Evolutionary conservation across 2,797 vertebrate genomes (phyloP).

Genomic region (Percopsis omiscomaycus): DNA sequence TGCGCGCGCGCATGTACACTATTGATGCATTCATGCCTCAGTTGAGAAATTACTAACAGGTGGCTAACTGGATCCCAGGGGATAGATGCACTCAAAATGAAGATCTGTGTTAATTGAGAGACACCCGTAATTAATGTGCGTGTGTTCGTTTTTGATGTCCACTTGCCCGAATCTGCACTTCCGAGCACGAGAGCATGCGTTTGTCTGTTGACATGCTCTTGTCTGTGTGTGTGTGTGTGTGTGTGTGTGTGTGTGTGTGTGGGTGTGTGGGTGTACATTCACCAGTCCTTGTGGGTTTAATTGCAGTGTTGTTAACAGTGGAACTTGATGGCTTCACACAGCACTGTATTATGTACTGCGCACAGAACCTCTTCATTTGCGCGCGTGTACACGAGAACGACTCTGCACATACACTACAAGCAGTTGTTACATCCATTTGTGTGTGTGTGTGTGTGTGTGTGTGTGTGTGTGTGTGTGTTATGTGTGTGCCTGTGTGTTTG

Average conservation of each 20-base stretch:
- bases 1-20: neutral
- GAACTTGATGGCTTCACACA: conserved; percentile 41
- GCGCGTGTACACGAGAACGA: neutral
- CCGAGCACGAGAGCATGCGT: neutral
- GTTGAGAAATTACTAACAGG: conserved; percentile 71
- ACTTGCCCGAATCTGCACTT: too few species aligned
- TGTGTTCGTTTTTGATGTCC: conserved; percentile 10
- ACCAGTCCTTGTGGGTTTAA: conserved; percentile 52
- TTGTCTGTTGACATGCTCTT: neutral
- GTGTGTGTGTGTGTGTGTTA: conserved; percentile 2
- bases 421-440: neutral
- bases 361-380: conserved; percentile 33
- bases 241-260: conserved; percentile 11
- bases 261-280: neutral
- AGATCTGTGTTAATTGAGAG: conserved; percentile 66
- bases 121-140: conserved; percentile 62
- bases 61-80: conserved; percentile 67
- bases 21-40: conserved; percentile 39
- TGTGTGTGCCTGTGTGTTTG: conserved; percentile 13
- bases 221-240: conserved; percentile 3
- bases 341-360: conserved; percentile 21
- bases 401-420: neutral
- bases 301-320: conserved; percentile 55
- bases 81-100: conserved; percentile 56
- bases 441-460: conserved; percentile 4